A percentile compares a stretch with the other conserved stretches of the same genome.
Evolutionary conservation across 1,140 invertebrate genomes (phyloP).

Genomic region (Drosophila melanica): DNA sequence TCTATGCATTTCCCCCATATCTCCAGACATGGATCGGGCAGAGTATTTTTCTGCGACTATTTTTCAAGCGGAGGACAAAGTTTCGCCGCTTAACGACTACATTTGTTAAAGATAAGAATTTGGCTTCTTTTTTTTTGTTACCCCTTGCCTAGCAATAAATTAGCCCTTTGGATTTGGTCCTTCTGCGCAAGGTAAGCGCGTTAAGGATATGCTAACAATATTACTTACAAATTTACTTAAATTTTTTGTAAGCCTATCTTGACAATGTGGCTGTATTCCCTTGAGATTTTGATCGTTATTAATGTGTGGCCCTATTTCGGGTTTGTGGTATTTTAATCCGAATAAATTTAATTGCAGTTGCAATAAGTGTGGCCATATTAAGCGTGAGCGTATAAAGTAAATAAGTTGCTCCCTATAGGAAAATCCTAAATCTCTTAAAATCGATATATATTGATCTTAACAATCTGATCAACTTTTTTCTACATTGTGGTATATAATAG

Average conservation of each 20-base stretch:
- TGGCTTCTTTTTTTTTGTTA: constrained; percentile 6
- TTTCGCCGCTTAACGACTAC: constrained; percentile 4
- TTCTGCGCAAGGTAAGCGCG: neutral
- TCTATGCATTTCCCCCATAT: neutral
- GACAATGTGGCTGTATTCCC: neutral
- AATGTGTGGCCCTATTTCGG: neutral
- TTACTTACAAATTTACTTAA: neutral
- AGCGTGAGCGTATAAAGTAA: neutral
- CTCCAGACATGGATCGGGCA: constrained; percentile 6
- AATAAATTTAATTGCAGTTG: too few relatives aligned
- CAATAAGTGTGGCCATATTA: neutral
- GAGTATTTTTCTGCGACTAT: neutral
- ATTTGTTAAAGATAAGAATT: constrained; percentile 13
- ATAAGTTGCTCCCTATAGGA: too few relatives aligned
- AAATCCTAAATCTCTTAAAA: too few relatives aligned
- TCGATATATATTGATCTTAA: too few relatives aligned
- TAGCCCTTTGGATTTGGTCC: neutral
- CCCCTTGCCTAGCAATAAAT: constrained; percentile 1
- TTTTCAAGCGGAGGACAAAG: neutral
- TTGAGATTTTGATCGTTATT: neutral
- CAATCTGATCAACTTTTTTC: too few relatives aligned
- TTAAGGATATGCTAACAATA: neutral
- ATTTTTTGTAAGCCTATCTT: neutral
- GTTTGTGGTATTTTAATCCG: too few relatives aligned
- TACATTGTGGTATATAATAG: too few relatives aligned